Evolutionary conservation across 1,140 invertebrate species (phyloP), one percentile per base, ranked within the genome.

Genomic region (Solenopsis invicta): DNA sequence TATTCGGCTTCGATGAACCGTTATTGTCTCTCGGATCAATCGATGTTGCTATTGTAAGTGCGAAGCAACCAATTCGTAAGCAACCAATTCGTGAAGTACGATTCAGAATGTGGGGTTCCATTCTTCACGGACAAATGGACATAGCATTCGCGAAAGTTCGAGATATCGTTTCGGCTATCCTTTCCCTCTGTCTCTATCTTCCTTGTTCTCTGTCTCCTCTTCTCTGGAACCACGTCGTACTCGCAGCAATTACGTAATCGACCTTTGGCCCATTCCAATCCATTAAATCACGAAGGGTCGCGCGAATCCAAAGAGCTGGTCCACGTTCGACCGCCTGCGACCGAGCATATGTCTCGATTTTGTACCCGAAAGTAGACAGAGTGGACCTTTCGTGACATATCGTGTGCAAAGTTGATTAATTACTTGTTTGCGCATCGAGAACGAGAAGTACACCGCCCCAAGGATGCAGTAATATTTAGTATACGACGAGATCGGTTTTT

Each of bases 251-350:
- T 90, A 91, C 89, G 87, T 90, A 88, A 88, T 91, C 89, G 89
- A 88, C 89, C 89, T 90, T 90, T 78, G 89, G 77, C 89, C 89
- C 89, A 90, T 91, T 91, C 89, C 89, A 91, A 91, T 91, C 89
- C 89, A 91, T 91, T 91, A 91, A 91, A 76, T 86, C 81, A 77
- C 89, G 80, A 77, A 90, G 85, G 85, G 89, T 77, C 85, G 84
- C 75, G 81, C 62, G 76, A 89, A 86, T 89, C 72, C 59, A 89
- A 71, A 81, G 21, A 74, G 50, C 48, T 67, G 74, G 21, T 54
- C 78, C 54, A 41, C 52, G 78, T 62, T 59, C 50, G 88, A 48
- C 62, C 78, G 78, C 62, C 37, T 69, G 50, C 61, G 8, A 69
- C 37, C 87, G 74, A 89, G 72, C 89, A 89, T 89, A 90, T 89